Evolutionary conservation across 1,140 invertebrate genomes (phyloP), one percentile per base, ranked within the genome.

Genomic region (Calosoma granatense): DNA sequence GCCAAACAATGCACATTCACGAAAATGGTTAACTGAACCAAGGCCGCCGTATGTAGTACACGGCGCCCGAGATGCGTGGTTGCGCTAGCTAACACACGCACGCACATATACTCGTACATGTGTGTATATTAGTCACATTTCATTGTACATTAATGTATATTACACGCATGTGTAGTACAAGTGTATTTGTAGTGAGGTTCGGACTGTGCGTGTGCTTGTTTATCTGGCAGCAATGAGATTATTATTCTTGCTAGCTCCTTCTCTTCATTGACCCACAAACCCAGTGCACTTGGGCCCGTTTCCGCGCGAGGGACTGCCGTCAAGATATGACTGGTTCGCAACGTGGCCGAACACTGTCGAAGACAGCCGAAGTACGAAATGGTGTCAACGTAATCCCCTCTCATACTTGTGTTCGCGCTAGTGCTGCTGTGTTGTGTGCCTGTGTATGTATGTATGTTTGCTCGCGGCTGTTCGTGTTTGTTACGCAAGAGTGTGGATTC

Each of bases 401-500:
- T n/a, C n/a, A n/a, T n/a, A n/a, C n/a, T n/a, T n/a, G n/a, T n/a
- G n/a, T n/a, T n/a, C n/a, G n/a, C n/a, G n/a, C n/a, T n/a, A n/a
- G n/a, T n/a, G n/a, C n/a, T n/a, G n/a, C n/a, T n/a, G n/a, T n/a
- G n/a, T n/a, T n/a, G n/a, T n/a, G n/a, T n/a, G n/a, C n/a, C n/a
- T n/a, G n/a, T n/a, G n/a, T n/a, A n/a, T n/a, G n/a, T n/a, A n/a
- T n/a, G n/a, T n/a, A n/a, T n/a, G n/a, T n/a, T n/a, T n/a, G n/a
- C n/a, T n/a, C n/a, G n/a, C n/a, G n/a, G n/a, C n/a, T n/a, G n/a
- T n/a, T n/a, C n/a, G 41, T 17, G 17, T 12, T 12, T 41, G 41
- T 65, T 65, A 65, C 63, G 61, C 61, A 65, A 65, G 36, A 56
- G 26, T 17, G 9, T 4, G 17, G 15, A 47, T 30, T 6, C 14